These are phyloP conservation scores for Nemurella pictetii DNA, from an alignment of 2,888 invertebrate species.

Conservation along the genomic window DNA sequence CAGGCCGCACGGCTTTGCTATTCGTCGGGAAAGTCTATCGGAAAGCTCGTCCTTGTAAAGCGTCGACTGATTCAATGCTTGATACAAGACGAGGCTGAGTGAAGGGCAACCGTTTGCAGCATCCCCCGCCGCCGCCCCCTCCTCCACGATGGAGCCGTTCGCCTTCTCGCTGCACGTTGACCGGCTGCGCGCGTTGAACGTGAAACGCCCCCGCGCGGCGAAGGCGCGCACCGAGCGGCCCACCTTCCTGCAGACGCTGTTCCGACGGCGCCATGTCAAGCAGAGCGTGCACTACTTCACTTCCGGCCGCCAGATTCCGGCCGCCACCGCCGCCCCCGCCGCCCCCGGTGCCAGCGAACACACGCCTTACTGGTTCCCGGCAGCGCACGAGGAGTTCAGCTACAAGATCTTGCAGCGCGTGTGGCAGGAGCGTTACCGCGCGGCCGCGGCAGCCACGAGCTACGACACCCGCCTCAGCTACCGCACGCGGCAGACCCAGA, in stretches of 20 bases:
- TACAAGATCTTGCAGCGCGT: constrained; percentile 49
- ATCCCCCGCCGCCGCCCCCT: not conserved
- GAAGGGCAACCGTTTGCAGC: not conserved
- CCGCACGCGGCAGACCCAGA: not conserved
- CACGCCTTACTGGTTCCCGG: constrained; percentile 53
- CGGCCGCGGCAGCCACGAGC: constrained; percentile 43
- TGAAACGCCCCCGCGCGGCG: not conserved
- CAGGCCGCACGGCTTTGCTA: too few species aligned
- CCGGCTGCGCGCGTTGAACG: constrained; percentile 57
- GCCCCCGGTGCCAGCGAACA: constrained; percentile 48
- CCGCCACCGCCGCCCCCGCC: constrained; percentile 43
- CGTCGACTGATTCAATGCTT: too few species aligned
- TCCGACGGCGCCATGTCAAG: constrained; percentile 6
- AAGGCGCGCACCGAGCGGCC: not conserved
- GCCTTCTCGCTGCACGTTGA: constrained; percentile 49
- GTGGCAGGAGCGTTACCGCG: constrained; percentile 9
- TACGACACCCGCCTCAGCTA: constrained; percentile 14
- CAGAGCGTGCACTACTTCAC: constrained; percentile 48
- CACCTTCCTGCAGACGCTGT: constrained; percentile 22
- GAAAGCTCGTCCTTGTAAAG: too few species aligned
- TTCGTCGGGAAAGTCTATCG: too few species aligned
- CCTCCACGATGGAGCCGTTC: not conserved
- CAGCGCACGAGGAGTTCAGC: constrained; percentile 53
- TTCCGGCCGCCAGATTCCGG: constrained; percentile 47
- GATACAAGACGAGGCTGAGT: too few species aligned